phyloP scores from a whole-genome alignment of 2,888 invertebrate species.

The Stomorhina lunata region DNA sequence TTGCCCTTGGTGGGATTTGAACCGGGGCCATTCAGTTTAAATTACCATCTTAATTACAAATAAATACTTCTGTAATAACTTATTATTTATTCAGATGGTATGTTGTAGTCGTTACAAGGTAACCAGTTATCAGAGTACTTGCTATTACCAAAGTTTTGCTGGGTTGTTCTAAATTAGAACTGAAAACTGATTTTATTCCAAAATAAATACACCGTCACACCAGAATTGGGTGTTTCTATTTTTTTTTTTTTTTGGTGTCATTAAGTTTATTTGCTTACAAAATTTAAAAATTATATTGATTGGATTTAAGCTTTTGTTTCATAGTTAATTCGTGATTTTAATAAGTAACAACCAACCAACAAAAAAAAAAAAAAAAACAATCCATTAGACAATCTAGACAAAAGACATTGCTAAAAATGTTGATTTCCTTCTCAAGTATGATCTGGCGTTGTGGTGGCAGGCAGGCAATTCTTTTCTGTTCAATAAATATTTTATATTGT shows the following conservation, averaged over 20 bases:
- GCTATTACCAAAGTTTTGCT: no score
- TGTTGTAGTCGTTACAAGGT: no score
- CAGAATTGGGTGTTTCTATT: slow-evolving; percentile 32
- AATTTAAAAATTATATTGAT: slow-evolving; percentile 32
- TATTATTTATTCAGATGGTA: no score
- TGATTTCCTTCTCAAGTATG: slow-evolving; percentile 66
- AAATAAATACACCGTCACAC: background rate
- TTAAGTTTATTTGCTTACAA: slow-evolving; percentile 15
- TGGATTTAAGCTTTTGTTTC: slow-evolving; percentile 45
- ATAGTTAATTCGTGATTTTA: slow-evolving; percentile 56
- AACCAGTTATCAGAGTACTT: no score
- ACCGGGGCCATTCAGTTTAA: no score
- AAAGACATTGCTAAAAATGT: slow-evolving; percentile 67
- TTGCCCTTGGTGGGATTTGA: no score
- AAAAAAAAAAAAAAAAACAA: background rate
- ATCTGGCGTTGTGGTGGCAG: slow-evolving; percentile 36
- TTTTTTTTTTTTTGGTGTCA: no score
- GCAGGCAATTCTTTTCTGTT: no score
- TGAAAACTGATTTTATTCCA: background rate
- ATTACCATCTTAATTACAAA: no score
- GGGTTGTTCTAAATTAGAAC: no score
- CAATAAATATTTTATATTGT: slow-evolving; percentile 63
- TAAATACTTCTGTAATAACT: no score
- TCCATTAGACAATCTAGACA: slow-evolving; percentile 30
- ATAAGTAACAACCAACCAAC: slow-evolving; percentile 29